These are phyloP conservation scores for Dreissena polymorpha DNA, from an alignment of 1,140 invertebrate genomes.

Conservation along the genomic window DNA sequence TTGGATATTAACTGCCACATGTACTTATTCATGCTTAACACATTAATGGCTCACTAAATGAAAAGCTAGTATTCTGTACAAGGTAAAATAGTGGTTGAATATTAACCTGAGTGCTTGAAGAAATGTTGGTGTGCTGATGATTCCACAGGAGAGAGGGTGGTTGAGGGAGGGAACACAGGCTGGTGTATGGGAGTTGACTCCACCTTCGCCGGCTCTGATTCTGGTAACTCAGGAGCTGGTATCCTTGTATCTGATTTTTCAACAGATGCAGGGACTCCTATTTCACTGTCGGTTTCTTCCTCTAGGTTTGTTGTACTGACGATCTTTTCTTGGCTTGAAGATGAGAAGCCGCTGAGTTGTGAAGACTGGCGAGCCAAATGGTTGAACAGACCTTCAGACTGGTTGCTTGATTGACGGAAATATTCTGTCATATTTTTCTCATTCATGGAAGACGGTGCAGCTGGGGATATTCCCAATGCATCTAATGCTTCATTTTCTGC, in stretches of 20 bases:
- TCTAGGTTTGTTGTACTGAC: background rate
- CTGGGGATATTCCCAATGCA: slow-evolving; percentile 61
- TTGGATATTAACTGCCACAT: background rate
- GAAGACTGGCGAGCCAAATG: slow-evolving; percentile 31
- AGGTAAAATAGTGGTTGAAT: background rate
- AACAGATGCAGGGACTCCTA: slow-evolving; percentile 15
- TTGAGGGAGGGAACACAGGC: slow-evolving; percentile 38
- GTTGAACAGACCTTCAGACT: background rate
- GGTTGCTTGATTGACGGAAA: slow-evolving; percentile 47
- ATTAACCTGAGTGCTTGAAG: slow-evolving; percentile 8
- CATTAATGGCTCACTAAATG: too few relatives aligned
- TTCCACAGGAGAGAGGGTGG: slow-evolving; percentile 46
- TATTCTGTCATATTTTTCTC: slow-evolving; percentile 41
- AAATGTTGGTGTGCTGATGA: slow-evolving; percentile 39
- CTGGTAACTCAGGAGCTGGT: slow-evolving; percentile 32
- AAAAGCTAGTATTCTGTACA: too few relatives aligned
- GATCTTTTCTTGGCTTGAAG: slow-evolving; percentile 7
- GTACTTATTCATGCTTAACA: background rate
- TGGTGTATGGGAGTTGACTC: slow-evolving; percentile 69
- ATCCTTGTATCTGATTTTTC: slow-evolving; percentile 13
- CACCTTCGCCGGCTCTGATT: background rate
- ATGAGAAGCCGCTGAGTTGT: slow-evolving; percentile 31
- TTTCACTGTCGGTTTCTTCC: slow-evolving; percentile 19
- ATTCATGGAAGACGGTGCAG: slow-evolving; percentile 38
- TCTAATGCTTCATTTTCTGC: slow-evolving; percentile 54